A percentile compares a stretch with the other conserved stretches of the same genome.
Evolutionary conservation across 1,140 invertebrate species (phyloP).

Genomic region (Hyles euphorbiae): DNA sequence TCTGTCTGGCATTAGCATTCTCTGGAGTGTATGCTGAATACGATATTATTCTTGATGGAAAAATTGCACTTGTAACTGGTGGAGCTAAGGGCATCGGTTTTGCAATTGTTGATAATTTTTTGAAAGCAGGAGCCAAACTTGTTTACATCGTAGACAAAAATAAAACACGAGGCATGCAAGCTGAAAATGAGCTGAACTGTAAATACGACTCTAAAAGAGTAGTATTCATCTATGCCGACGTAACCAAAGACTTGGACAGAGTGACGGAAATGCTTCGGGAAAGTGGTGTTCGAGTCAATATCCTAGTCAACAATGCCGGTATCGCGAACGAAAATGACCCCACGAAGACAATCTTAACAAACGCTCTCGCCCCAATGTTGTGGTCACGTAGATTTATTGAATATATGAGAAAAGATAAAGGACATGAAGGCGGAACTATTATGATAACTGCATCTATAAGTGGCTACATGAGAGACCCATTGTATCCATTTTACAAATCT

Average conservation of each 20-base stretch:
- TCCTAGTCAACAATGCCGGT: conserved; percentile 79
- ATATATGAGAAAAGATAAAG: conserved; percentile 77
- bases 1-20: no score
- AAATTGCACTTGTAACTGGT: conserved; percentile 42
- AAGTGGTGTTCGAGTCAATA: conserved; percentile 72
- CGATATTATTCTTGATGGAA: conserved; percentile 29
- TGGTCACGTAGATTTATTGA: conserved; percentile 51
- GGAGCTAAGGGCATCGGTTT: conserved; percentile 41
- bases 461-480: conserved; percentile 76
- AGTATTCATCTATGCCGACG: conserved; percentile 69
- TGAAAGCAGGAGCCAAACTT: conserved; percentile 34
- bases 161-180: conserved; percentile 37
- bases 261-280: conserved; percentile 55
- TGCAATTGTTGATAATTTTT: conserved; percentile 35
- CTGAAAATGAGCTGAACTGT: conserved; percentile 45
- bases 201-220: conserved; percentile 69
- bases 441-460: conserved; percentile 80
- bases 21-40: not conserved
- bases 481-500: conserved; percentile 79
- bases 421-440: conserved; percentile 78
- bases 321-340: conserved; percentile 75
- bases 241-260: conserved; percentile 64
- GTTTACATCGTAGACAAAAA: conserved; percentile 58
- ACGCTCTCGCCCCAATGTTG: conserved; percentile 46
- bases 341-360: conserved; percentile 50